A percentile compares a stretch with the other conserved stretches of the same genome.
Evolutionary conservation across 2,797 vertebrate genomes (phyloP).

Genomic region (Pangasius mekongensis): DNA sequence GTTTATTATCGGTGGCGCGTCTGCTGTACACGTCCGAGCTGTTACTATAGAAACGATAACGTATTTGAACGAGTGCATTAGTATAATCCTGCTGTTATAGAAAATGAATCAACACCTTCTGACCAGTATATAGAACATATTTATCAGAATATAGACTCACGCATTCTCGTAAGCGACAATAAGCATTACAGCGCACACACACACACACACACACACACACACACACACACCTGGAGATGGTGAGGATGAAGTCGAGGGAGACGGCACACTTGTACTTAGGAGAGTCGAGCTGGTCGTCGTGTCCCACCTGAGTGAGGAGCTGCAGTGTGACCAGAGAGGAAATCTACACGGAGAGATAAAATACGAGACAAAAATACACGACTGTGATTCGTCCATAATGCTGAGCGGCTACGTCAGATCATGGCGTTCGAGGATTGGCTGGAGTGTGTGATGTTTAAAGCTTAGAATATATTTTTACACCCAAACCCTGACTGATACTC

Average conservation of each 20-base stretch:
- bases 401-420: neutral
- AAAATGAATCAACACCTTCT: too few relatives aligned
- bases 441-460: too few relatives aligned
- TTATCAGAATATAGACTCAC: too few relatives aligned
- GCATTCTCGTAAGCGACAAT: neutral
- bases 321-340: slow-evolving; percentile 84
- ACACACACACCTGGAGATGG: slow-evolving; percentile 74
- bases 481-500: neutral
- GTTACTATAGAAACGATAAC: too few relatives aligned
- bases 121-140: too few relatives aligned
- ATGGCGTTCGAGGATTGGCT: neutral
- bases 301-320: slow-evolving; percentile 85
- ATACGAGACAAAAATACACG: neutral
- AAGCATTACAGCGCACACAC: too few relatives aligned
- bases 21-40: too few relatives aligned
- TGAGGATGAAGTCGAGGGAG: slow-evolving; percentile 91
- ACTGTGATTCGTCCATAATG: too few relatives aligned
- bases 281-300: slow-evolving; percentile 88
- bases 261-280: slow-evolving; percentile 96
- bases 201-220: neutral
- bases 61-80: too few relatives aligned
- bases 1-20: neutral
- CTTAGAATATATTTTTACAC: neutral
- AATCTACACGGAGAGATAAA: slow-evolving; percentile 64
- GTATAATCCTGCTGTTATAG: too few relatives aligned